Conservation (phyloP, 2,797 vertebrate genomes). For the Anas acuta region DNA sequence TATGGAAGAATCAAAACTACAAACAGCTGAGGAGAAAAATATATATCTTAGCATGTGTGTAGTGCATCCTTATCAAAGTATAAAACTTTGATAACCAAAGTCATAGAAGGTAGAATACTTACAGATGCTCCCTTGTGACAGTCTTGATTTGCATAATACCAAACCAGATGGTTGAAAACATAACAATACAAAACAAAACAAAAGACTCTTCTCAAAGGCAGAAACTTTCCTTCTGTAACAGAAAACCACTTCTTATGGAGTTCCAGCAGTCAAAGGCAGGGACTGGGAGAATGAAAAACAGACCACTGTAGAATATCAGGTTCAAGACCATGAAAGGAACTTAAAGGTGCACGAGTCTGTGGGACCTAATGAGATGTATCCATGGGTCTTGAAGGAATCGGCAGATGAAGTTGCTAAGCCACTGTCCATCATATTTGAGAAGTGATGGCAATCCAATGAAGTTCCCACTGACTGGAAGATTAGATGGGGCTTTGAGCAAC, state of each 20-base stretch:
- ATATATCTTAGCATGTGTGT: not conserved
- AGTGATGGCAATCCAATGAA: no score
- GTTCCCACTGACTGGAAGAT: no score
- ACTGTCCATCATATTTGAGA: no score
- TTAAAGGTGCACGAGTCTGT: no score
- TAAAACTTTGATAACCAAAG: not conserved
- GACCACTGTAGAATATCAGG: no score
- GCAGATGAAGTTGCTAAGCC: no score
- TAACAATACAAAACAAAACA: not conserved
- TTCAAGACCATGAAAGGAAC: no score
- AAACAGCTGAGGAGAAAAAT: not conserved
- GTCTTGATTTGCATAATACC: not conserved
- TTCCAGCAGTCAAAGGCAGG: no score
- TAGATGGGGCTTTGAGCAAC: no score
- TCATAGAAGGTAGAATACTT: not conserved
- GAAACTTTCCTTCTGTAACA: not conserved
- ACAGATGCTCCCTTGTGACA: not conserved
- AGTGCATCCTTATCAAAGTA: not conserved
- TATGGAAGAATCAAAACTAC: not conserved
- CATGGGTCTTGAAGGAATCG: no score
- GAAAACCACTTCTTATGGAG: not conserved
- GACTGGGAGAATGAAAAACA: no score
- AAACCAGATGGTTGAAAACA: not conserved
- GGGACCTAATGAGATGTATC: no score
- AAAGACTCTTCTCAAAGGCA: not conserved